Conservation (phyloP, 1,140 invertebrate genomes). For the Neodiprion fabricii region DNA sequence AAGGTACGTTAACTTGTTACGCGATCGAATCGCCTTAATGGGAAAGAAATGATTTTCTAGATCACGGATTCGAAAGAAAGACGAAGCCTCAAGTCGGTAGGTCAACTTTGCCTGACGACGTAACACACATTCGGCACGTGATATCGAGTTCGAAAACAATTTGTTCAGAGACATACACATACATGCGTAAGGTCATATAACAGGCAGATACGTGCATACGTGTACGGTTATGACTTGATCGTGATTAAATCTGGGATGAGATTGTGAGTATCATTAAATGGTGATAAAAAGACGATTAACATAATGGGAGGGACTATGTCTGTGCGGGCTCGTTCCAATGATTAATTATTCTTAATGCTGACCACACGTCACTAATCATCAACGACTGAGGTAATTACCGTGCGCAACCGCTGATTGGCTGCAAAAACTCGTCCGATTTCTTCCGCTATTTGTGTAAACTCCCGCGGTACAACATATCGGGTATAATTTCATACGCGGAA, state of each 20-base stretch:
- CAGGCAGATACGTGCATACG: no score
- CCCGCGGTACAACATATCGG: not conserved
- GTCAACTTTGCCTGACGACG: no score
- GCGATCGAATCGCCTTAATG: no score
- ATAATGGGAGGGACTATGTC: slow-evolving; percentile 13
- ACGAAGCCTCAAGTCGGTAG: no score
- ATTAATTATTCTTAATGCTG: slow-evolving; percentile 41
- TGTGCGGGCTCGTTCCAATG: slow-evolving; percentile 31
- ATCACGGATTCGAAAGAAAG: no score
- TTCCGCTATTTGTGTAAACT: slow-evolving; percentile 14
- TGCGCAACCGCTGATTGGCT: slow-evolving; percentile 21
- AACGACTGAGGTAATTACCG: slow-evolving; percentile 14
- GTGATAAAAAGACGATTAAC: slow-evolving; percentile 31
- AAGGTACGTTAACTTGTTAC: no score
- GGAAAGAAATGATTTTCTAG: no score
- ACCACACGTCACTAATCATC: slow-evolving; percentile 20
- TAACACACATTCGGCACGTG: no score
- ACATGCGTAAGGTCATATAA: no score
- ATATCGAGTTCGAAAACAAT: no score
- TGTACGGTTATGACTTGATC: not conserved
- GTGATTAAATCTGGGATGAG: slow-evolving; percentile 1
- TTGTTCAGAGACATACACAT: no score
- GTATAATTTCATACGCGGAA: slow-evolving; percentile 6
- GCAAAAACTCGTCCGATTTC: slow-evolving; percentile 32
- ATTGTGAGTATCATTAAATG: slow-evolving; percentile 1